Evolutionary conservation across 2,113 vertebrate genomes (phyloP), one percentile per base, ranked within the genome.

Genomic region (Chaetodon trifascialis): DNA sequence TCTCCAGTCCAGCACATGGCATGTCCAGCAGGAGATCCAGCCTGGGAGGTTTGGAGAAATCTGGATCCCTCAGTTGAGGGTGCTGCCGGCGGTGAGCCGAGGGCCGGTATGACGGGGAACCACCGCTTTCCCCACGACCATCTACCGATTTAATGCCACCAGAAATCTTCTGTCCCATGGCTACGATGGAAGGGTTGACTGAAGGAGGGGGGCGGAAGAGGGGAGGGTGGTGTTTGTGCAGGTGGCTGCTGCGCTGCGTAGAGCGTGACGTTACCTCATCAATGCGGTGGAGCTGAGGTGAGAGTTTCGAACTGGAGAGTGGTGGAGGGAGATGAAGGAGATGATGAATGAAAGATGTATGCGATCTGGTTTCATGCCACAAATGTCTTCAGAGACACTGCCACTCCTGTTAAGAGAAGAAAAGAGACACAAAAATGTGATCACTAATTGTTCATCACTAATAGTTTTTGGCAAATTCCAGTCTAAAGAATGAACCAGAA

Each of bases 151-250:
- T 99, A 93, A 99, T 97, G 85, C 97, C 96, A 76, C 97, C 97
- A 21, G 98, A 99, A 91, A 99, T 98, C 95, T 99, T 99, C 94
- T 99, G 98, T 88, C 98, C 98, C 98, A 99, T 99, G 92, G 91
- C 94, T 96, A 82, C 72, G 88, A 89, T 86, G 89, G 51, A 86
- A 52, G 60, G 69, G 73, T 68, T 76, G 71, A 78, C 69, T 51
- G 74, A 64, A 69, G 69, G 76, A 84, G 42, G 78, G 67, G 78
- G 15, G 21, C 44, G 52, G 40, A 58, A 30, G 49, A 46, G 64
- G 51, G 40, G 40, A 46, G 56, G 80, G 52, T n/a, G 84, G 65
- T n/a, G 80, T 67, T 38, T n/a, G 79, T 89, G 89, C 81, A 86
- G 83, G 70, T 85, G 84, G 82, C 76, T 85, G 85, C 88, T 87